Percentiles rank a stretch among this genome's conserved stretches.
phyloP scores from a whole-genome alignment of 2,797 vertebrate species.

The Hapalemur alaotrensis region DNA sequence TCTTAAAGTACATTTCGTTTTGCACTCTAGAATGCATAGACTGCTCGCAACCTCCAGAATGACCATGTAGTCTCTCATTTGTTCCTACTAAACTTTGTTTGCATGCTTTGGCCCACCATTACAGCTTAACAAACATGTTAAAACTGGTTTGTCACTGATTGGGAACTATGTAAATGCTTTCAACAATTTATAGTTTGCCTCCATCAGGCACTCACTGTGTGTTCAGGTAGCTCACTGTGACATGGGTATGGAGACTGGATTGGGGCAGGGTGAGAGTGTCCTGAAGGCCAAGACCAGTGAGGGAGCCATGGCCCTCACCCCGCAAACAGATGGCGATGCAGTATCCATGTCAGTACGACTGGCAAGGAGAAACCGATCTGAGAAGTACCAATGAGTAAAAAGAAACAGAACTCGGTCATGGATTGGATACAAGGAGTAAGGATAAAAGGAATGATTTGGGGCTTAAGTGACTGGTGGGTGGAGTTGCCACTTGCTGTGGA shows the following conservation, averaged over 20 bases:
- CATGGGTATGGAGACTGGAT: background rate
- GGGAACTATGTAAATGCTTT: background rate
- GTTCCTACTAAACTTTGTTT: constrained; percentile 2
- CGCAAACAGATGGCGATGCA: background rate
- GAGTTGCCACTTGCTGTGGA: background rate
- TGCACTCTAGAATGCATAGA: background rate
- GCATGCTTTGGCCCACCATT: background rate
- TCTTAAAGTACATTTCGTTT: background rate
- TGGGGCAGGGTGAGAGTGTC: background rate
- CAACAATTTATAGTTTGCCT: background rate
- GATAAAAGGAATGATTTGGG: background rate
- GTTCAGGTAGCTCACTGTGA: background rate
- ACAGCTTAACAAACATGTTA: background rate
- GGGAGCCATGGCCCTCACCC: background rate
- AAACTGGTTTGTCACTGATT: background rate
- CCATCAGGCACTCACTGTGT: background rate
- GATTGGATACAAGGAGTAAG: background rate
- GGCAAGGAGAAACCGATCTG: background rate
- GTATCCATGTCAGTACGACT: background rate
- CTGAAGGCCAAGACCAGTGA: background rate
- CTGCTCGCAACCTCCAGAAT: background rate
- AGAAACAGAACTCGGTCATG: background rate
- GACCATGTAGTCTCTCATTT: background rate
- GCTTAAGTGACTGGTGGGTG: background rate
- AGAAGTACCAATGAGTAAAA: background rate